Base-by-base conservation (phyloP, 2,113 vertebrate genomes). In the Spizaetus ornatus region DNA sequence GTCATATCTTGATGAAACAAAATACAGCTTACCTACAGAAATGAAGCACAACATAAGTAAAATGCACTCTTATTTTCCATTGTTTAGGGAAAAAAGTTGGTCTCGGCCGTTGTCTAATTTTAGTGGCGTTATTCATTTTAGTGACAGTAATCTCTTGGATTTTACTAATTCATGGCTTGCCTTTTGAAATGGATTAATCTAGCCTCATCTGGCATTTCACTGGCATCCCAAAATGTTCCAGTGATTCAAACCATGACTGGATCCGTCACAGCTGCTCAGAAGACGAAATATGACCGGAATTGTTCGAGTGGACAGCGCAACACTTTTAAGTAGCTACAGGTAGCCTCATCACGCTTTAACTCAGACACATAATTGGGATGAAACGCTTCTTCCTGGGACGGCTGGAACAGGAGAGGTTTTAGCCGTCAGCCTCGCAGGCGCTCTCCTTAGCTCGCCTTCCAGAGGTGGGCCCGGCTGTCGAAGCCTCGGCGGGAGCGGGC, bases 331-430 rank as follows among this genome's bases (percentile, higher is more conserved):
- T 3, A 11, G 31, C 42, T 4, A 4, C 53, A 10, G 29, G 32
- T 1, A 3, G 45, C 2, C 13, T 38, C 45, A 5, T 20, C 10
- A 1, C 3, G 16, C 58, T 43, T 13, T 13, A 19, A 50, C 43
- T 21, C 59, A 3, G 5, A 10, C 4, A 2, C 1, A 9, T 3
- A 2, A 3, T 0, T 3, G 38, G 52, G 20, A 10, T 8, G n/a
- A 23, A 16, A 4, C 7, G 11, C 48, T 11, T 14, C 78, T 17
- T 18, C 27, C 77, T 5, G 23, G 67, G 19, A 1, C 3, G 3
- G 14, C 52, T 9, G 26, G 1, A 7, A 7, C 43, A 5, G 36
- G 16, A 26, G 73, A 0, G 3, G 17, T 25, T 20, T 21, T 1
- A 10, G 89, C 17, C 8, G 17, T 3, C 3, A 42, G 20, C n/a